phyloP scores from a whole-genome alignment of 2,888 invertebrate genomes.

The Cerceris ruficornis region DNA sequence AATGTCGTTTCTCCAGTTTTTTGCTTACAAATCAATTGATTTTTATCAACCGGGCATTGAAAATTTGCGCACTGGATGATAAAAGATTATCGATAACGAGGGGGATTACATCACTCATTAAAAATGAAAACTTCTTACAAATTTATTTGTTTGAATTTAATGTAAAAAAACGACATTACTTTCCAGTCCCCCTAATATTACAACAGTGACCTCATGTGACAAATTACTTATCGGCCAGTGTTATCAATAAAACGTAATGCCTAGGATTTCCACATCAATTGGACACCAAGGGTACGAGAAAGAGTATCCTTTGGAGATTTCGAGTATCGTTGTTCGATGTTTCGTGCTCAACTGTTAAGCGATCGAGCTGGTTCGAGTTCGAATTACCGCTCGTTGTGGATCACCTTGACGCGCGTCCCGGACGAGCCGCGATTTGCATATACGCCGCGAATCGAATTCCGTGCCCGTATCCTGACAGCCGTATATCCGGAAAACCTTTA shows the following conservation, averaged over 20 bases:
- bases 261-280: slow-evolving; percentile 15
- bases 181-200: too few species aligned
- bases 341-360: slow-evolving; percentile 25
- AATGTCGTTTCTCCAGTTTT: too few species aligned
- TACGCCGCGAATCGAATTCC: slow-evolving; percentile 17
- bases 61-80: too few species aligned
- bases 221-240: background rate
- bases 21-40: too few species aligned
- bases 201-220: too few species aligned
- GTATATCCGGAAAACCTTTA: background rate
- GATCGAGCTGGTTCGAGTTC: slow-evolving; percentile 38
- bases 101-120: too few species aligned
- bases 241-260: slow-evolving; percentile 39
- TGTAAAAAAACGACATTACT: too few species aligned
- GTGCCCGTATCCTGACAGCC: background rate
- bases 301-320: slow-evolving; percentile 32
- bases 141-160: too few species aligned
- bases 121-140: too few species aligned
- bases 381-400: slow-evolving; percentile 41
- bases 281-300: slow-evolving; percentile 2
- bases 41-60: too few species aligned
- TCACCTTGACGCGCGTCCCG: slow-evolving; percentile 57
- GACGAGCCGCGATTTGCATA: slow-evolving; percentile 35
- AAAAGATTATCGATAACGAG: too few species aligned
- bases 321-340: slow-evolving; percentile 4